phyloP scores from a whole-genome alignment of 2,888 invertebrate genomes.

The Rhingia campestris region DNA sequence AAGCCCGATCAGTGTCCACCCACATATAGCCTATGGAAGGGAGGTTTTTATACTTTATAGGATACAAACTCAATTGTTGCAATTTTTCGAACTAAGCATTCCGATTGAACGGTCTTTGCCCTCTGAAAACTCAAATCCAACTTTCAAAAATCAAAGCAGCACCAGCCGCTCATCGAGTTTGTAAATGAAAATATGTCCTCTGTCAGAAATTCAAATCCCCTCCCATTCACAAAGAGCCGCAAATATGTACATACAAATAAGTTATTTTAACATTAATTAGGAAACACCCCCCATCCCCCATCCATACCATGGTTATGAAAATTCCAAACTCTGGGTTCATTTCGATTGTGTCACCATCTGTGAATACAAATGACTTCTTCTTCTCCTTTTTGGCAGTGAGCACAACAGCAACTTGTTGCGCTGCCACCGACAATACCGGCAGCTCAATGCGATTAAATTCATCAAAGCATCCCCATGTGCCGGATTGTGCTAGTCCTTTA shows the following conservation, averaged over 20 bases:
- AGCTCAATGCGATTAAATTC: conserved; percentile 98
- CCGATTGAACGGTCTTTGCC: too few species aligned
- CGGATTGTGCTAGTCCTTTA: conserved; percentile 97
- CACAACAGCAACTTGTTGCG: conserved; percentile 97
- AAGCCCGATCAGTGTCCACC: too few species aligned
- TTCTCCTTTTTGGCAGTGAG: conserved; percentile 96
- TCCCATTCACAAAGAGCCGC: neutral
- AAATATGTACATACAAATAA: too few species aligned
- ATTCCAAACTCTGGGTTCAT: conserved; percentile 98
- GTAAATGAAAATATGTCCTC: too few species aligned
- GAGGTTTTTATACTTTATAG: too few species aligned
- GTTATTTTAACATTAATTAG: neutral
- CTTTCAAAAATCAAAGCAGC: too few species aligned
- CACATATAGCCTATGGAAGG: too few species aligned
- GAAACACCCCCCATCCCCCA: neutral
- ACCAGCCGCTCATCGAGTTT: too few species aligned
- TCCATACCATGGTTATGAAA: conserved; percentile 95
- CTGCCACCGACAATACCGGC: conserved; percentile 96
- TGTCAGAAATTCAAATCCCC: too few species aligned
- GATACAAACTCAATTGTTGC: too few species aligned
- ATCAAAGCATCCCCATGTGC: conserved; percentile 99
- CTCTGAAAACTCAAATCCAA: too few species aligned
- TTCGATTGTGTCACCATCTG: conserved; percentile 95
- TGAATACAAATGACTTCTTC: conserved; percentile 94
- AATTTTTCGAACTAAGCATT: too few species aligned